Evolutionary conservation across 2,113 vertebrate genomes (phyloP).

Genomic region (Sminthopsis crassicaudata): DNA sequence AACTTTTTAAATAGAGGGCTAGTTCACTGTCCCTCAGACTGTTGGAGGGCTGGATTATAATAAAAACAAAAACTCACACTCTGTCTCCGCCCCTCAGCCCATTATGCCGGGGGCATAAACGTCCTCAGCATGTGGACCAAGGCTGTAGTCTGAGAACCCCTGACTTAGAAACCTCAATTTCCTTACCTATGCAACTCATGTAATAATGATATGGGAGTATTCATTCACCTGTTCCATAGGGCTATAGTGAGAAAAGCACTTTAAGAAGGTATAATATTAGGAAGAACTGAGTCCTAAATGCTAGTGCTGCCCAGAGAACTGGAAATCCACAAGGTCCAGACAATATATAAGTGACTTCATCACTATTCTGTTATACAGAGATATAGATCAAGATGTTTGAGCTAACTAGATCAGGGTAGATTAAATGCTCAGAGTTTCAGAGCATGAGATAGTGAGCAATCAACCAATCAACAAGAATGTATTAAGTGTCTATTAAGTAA

Average conservation of each 20-base stretch:
- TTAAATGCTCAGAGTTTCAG: conserved; percentile 14
- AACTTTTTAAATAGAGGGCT: too few species aligned
- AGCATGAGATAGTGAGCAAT: not conserved
- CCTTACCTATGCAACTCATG: not conserved
- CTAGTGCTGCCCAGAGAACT: not conserved
- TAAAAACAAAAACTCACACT: too few species aligned
- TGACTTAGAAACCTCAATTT: not conserved
- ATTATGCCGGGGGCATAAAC: too few species aligned
- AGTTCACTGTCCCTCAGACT: too few species aligned
- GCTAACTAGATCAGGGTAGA: conserved; percentile 64
- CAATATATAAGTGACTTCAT: conserved; percentile 54
- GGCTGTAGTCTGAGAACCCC: too few species aligned
- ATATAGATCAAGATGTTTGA: conserved; percentile 3
- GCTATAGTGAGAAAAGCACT: not conserved
- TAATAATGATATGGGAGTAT: not conserved
- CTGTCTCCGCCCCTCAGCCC: too few species aligned
- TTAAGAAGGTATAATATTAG: not conserved
- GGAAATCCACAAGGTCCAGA: not conserved
- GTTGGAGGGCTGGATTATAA: too few species aligned
- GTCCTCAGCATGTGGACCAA: too few species aligned
- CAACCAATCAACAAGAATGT: not conserved
- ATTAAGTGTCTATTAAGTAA: not conserved
- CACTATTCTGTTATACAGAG: conserved; percentile 61
- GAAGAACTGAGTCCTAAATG: not conserved
- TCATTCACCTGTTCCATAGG: not conserved